Conservation (phyloP, 2,888 invertebrate genomes). For the Taphrorychus bicolor region DNA sequence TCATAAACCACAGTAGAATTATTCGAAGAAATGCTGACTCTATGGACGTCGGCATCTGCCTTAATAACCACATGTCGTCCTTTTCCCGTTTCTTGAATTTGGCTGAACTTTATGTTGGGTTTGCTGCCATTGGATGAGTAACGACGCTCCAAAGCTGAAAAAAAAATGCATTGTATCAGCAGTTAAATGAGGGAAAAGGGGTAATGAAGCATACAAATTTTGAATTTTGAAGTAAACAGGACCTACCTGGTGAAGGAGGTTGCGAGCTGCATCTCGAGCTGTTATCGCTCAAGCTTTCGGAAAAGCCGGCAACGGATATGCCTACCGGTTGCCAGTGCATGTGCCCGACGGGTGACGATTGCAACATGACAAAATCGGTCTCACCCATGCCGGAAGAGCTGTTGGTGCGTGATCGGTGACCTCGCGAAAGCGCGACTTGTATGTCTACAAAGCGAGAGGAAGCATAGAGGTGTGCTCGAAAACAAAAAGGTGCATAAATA, state of each 20-base stretch:
- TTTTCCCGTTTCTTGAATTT: conserved; percentile 44
- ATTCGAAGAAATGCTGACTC: conserved; percentile 46
- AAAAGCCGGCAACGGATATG: conserved; percentile 58
- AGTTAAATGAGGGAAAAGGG: too few relatives aligned
- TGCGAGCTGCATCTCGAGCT: conserved; percentile 59
- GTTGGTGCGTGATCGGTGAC: conserved; percentile 56
- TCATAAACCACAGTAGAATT: conserved; percentile 47
- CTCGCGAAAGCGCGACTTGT: conserved; percentile 34
- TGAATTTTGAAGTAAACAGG: too few relatives aligned
- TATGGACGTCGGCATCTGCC: conserved; percentile 47
- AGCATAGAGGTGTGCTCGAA: background rate
- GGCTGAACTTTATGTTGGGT: conserved; percentile 43
- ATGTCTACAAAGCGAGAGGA: conserved; percentile 29
- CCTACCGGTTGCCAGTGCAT: conserved; percentile 63
- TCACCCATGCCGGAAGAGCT: conserved; percentile 58
- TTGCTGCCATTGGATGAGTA: conserved; percentile 48
- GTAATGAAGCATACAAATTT: too few relatives aligned
- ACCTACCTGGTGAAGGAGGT: conserved; percentile 55
- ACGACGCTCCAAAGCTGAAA: conserved; percentile 50
- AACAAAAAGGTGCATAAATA: background rate
- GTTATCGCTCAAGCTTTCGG: conserved; percentile 58
- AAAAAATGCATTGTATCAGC: background rate
- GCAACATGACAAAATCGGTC: conserved; percentile 64
- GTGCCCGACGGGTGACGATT: conserved; percentile 62
- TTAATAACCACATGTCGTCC: conserved; percentile 54